A percentile compares a stretch with the other conserved stretches of the same genome.
Evolutionary conservation across 2,113 vertebrate genomes (phyloP).

Genomic region (Thamnophis sirtalis): DNA sequence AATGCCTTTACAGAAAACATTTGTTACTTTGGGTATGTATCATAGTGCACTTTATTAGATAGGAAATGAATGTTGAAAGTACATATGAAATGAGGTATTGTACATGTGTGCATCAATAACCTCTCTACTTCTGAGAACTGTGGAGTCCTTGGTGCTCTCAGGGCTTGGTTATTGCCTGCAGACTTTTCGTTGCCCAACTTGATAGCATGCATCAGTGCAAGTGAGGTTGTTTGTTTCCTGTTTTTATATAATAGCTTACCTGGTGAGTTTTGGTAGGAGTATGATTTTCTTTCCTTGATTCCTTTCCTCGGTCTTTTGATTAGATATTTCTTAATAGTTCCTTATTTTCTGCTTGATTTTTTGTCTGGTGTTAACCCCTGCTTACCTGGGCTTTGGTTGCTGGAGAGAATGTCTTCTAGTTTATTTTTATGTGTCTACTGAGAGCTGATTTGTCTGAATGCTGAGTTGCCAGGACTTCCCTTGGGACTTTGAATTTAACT

Average conservation of each 20-base stretch:
- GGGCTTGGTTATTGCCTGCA: not conserved
- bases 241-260: not conserved
- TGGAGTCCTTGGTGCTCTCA: not conserved
- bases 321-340: not conserved
- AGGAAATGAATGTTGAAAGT: not conserved
- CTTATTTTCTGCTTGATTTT: not conserved
- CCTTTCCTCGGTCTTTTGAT: too few species aligned
- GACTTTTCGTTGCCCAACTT: not conserved
- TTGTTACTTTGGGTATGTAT: not conserved
- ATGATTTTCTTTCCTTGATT: not conserved
- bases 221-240: not conserved
- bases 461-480: too few species aligned
- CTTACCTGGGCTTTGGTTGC: not conserved
- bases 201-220: not conserved
- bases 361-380: not conserved
- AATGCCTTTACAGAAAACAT: conserved; percentile 20
- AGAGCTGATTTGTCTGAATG: too few species aligned
- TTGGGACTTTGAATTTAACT: too few species aligned
- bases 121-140: conserved; percentile 13
- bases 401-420: not conserved
- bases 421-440: not conserved
- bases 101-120: conserved; percentile 25
- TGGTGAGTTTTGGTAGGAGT: not conserved
- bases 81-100: not conserved
- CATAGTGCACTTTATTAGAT: not conserved